Evolutionary conservation across 2,888 invertebrate genomes (phyloP), one percentile per base, ranked within the genome.

Genomic region (Petrophora chlorosata): DNA sequence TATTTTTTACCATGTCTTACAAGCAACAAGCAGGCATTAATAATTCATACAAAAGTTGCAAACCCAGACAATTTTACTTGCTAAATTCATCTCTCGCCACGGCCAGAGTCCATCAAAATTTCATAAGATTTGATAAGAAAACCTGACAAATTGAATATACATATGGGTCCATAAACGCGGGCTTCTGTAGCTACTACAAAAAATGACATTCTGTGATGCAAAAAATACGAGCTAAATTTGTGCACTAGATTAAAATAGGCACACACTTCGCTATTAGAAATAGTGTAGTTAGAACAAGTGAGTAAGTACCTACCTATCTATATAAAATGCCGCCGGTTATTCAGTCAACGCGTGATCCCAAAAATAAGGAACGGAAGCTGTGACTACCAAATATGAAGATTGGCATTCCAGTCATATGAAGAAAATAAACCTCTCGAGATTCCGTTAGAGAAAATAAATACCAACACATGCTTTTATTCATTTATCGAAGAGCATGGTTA

Each of bases 401-500:
- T 33, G 25, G 41, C 47, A 51, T 49, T 50, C 40, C 62, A 39
- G 56, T 59, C 44, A 59, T 53, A 56, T 55, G 36, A 47, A 60
- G n/a, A 65, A 38, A 65, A 59, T 59, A 59, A 57, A 61, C 55
- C 49, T 51, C 42, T 49, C 30, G 33, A 45, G 51, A 55, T 69
- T 64, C 60, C 63, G 39, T 45, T 56, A 65, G 56, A 56, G 53
- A 63, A 60, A 62, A 51, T 10, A 71, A 67, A 66, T 65, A 66
- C 70, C 65, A 76, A 78, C 87, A 87, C 77, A 85, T 88, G 85
- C 80, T 84, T 76, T 77, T 80, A 82, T 85, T 86, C 82, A 85
- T 84, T 85, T 83, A 84, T 84, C 82, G 83, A 74, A 79, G 81
- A 85, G 82, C 74, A 80, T 76, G 79, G 77, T 84, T 87, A 86